Evolutionary conservation across 2,888 invertebrate species (phyloP).

Genomic region (Galerucella calmariensis): DNA sequence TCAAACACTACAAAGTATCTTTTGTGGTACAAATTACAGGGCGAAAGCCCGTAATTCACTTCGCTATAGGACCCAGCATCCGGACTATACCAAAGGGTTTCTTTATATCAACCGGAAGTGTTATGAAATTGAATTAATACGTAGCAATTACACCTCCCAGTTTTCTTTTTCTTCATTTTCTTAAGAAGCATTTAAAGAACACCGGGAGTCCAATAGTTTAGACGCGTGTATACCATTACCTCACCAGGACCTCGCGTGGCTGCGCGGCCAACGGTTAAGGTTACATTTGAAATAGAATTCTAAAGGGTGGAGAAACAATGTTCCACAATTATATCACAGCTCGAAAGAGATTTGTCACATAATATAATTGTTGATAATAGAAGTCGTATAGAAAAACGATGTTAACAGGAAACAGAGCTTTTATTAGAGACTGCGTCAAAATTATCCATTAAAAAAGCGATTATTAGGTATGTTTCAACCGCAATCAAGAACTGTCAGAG

Average conservation of each 20-base stretch:
- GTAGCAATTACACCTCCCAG: conserved; percentile 63
- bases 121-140: conserved; percentile 66
- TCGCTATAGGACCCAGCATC: conserved; percentile 61
- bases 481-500: too few relatives aligned
- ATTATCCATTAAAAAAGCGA: too few relatives aligned
- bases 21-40: conserved; percentile 63
- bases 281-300: neutral
- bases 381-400: too few relatives aligned
- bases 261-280: conserved; percentile 56
- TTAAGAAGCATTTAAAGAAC: conserved; percentile 64
- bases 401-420: too few relatives aligned
- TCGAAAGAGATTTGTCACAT: neutral
- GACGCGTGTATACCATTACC: conserved; percentile 61
- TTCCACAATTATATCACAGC: conserved; percentile 43
- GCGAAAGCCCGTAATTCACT: conserved; percentile 62
- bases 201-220: conserved; percentile 56
- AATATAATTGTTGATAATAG: neutral
- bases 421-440: too few relatives aligned
- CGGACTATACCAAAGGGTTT: conserved; percentile 60
- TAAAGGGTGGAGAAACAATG: conserved; percentile 46
- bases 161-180: conserved; percentile 59
- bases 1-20: conserved; percentile 60
- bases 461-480: too few relatives aligned
- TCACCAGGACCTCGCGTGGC: conserved; percentile 61
- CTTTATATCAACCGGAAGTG: conserved; percentile 62